Percentiles rank a stretch among this genome's conserved stretches.
These are phyloP conservation scores for Serranus cabrilla DNA, from an alignment of 2,797 vertebrate genomes.

Conservation along the genomic window DNA sequence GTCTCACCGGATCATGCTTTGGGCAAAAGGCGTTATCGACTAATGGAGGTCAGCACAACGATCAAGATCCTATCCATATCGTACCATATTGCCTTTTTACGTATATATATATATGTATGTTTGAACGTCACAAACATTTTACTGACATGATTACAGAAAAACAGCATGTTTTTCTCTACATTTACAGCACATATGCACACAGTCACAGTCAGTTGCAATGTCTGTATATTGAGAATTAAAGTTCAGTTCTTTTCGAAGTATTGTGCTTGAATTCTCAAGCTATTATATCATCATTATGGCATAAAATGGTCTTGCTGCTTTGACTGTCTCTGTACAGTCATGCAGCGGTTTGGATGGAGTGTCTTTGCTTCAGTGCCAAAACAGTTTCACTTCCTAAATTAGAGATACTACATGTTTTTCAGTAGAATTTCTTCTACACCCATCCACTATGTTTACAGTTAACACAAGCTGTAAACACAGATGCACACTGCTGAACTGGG, in stretches of 20 bases:
- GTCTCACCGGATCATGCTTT: conserved; percentile 11
- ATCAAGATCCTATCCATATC: no score
- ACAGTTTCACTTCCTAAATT: conserved; percentile 3
- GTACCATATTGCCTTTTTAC: no score
- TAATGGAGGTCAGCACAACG: no score
- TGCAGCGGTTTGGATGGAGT: not conserved
- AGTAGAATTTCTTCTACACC: not conserved
- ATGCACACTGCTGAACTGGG: not conserved
- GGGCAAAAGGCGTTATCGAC: not conserved
- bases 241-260: no score
- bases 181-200: no score
- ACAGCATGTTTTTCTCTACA: no score
- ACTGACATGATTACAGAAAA: no score
- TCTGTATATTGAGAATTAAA: no score
- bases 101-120: no score
- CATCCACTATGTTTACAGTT: conserved; percentile 25
- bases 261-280: no score
- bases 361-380: not conserved
- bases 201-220: no score
- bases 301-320: not conserved
- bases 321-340: conserved; percentile 4
- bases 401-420: conserved; percentile 4
- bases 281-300: no score
- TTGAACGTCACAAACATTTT: not conserved
- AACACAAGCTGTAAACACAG: conserved; percentile 36